A percentile compares a stretch with the other conserved stretches of the same genome.
phyloP scores from a whole-genome alignment of 1,140 invertebrate species.

The Octopus sinensis region DNA sequence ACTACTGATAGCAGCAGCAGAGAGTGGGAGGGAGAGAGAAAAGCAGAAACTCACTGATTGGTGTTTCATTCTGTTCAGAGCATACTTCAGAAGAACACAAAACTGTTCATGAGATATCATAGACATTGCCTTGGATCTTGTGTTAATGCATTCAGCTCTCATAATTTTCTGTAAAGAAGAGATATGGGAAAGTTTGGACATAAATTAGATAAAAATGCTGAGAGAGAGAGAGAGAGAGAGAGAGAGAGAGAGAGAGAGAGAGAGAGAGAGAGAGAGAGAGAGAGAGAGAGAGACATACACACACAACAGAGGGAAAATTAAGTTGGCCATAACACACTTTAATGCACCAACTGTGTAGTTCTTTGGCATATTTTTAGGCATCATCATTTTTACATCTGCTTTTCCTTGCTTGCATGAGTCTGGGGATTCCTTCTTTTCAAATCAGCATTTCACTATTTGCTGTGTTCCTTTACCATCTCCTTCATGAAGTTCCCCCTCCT shows the following conservation, averaged over 20 bases:
- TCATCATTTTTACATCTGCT: no score
- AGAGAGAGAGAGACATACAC: background rate
- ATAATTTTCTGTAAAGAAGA: conserved; percentile 61
- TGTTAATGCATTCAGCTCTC: conserved; percentile 74
- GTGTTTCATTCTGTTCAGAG: conserved; percentile 72
- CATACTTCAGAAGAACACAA: conserved; percentile 72
- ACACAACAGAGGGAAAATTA: background rate
- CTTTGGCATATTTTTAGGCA: no score
- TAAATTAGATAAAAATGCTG: background rate
- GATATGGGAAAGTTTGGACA: background rate
- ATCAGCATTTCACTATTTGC: no score
- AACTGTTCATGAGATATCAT: conserved; percentile 71
- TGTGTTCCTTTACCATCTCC: no score
- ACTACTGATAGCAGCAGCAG: no score
- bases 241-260: background rate
- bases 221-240: background rate
- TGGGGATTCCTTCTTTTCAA: no score
- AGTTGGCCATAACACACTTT: background rate
- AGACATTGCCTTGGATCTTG: conserved; percentile 69
- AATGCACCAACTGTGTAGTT: no score
- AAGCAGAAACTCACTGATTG: conserved; percentile 65
- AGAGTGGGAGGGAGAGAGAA: background rate
- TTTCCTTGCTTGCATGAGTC: no score
- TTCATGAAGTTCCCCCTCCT: no score
- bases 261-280: conserved; percentile 11